Base-by-base conservation (phyloP, 2,888 invertebrate species). In the Pyralis farinalis region DNA sequence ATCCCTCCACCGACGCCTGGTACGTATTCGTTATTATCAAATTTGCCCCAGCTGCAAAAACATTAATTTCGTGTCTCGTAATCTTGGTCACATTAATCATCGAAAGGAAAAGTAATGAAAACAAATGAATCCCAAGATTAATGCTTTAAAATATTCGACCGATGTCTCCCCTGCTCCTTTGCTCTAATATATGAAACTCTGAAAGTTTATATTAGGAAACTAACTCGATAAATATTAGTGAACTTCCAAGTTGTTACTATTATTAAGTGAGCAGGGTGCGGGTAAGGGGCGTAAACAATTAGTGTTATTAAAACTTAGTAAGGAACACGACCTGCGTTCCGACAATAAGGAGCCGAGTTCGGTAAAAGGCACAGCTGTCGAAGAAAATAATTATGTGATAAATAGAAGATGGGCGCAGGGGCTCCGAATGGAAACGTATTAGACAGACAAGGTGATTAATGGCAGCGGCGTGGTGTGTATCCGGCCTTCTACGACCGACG, bases 21-120 rank as follows among this genome's bases (percentile, higher is more conserved):
- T 98, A 98, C 31, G 96, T 96, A 63, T 95, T 95, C 28, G 97
- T 97, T 66, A 94, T 92, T 58, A 98, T 93, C 45, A 97, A 83
- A 66, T 98, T 94, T 29, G 97, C 94, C 11, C 98, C 98, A 67
- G 95, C 96, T 93, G 86, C 56, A 79, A 91, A 63, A 55, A 53
- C 52, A 53, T 45, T 49, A 51, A 53, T 50, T 51, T 44, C 40
- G 39, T 38, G 44, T 21, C 52, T 41, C 46, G 29, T 45, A 49
- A 55, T 44, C 34, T 43, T 43, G 41, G 43, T 56, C 57, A 53
- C 64, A 71, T 69, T 64, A 60, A 72, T 72, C 67, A 70, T 57
- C 58, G 47, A 46, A 51, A 58, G 60, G 49, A 53, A 51, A 48
- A 49, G 53, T 69, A 71, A 74, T 71, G 58, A 63, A 65, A 68